Base-by-base conservation (phyloP, 2,888 invertebrate species). In the Netelia melanura region DNA sequence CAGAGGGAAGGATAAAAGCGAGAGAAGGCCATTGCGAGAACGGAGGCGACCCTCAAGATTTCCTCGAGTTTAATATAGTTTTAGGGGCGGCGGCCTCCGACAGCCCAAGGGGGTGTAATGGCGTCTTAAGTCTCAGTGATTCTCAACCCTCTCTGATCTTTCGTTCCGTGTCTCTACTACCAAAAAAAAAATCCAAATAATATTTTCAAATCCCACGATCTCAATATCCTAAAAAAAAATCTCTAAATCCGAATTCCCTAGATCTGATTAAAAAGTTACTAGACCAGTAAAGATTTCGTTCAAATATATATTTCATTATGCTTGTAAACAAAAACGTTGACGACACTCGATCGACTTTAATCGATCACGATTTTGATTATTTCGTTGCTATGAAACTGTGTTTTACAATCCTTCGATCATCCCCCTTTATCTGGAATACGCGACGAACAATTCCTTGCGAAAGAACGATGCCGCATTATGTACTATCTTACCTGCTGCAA, bases 21-120 rank as follows among this genome's bases (percentile, higher is more conserved):
- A 90, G 87, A 89, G 87, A 85, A 83, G 86, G 85, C 82, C 54
- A 70, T 83, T 70, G 83, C 5, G 72, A 83, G 86, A 86, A 86
- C 86, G 86, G 76, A 85, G 88, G 87, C 81, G 85, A 88, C 89
- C 90, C 90, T 90, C 90, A 93, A 93, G 93, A 93, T 94, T 94
- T 93, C 93, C 91, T 89, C 88, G 92, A 93, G 93, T 93, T 93
- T 93, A 93, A 93, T 93, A 93, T 91, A 92, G 92, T 93, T 93
- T 93, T 92, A 92, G 93, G 93, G 93, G 93, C 92, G 92, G 90
- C 90, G 91, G 91, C 92, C 90, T 88, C 90, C 89, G 88, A 80
- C 88, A 85, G 83, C 91, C 87, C 44, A 85, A 56, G 81, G 91
- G 91, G 91, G 89, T 92, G 92, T 93, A 93, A 93, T 93, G 93